Conservation (phyloP, 2,797 vertebrate genomes). For the Chlorospingus flavigularis region DNA sequence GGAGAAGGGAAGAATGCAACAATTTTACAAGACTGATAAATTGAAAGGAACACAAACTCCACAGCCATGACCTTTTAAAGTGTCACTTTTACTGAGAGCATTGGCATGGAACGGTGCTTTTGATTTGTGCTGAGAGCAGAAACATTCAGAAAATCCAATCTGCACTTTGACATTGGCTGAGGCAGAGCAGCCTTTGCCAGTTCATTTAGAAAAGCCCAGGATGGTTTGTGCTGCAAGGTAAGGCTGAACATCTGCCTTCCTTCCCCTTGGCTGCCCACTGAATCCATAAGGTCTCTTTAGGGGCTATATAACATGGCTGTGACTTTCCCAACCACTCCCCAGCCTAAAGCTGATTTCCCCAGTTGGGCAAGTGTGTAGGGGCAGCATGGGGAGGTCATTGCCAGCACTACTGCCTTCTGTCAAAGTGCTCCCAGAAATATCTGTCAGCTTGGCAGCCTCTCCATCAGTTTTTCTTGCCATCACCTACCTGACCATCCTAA, state of each 20-base stretch:
- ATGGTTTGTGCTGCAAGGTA: not conserved
- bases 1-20: not conserved
- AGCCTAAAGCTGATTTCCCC: not conserved
- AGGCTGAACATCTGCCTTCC: not conserved
- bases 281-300: not conserved
- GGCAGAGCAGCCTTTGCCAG: not conserved
- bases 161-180: not conserved
- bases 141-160: slow-evolving; percentile 29
- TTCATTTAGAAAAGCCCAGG: not conserved
- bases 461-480: not conserved
- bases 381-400: not conserved
- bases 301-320: not conserved
- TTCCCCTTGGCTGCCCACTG: not conserved
- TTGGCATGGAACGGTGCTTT: not conserved
- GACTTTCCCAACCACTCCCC: not conserved
- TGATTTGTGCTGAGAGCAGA: slow-evolving; percentile 29
- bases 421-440: not conserved
- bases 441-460: not conserved
- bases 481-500: not conserved
- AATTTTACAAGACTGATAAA: slow-evolving; percentile 24
- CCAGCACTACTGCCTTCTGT: not conserved
- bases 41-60: slow-evolving; percentile 16
- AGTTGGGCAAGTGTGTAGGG: fast-evolving
- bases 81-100: slow-evolving; percentile 2
- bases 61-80: slow-evolving; percentile 47